Conservation (phyloP, 2,113 vertebrate genomes). For the Gavia stellata region DNA sequence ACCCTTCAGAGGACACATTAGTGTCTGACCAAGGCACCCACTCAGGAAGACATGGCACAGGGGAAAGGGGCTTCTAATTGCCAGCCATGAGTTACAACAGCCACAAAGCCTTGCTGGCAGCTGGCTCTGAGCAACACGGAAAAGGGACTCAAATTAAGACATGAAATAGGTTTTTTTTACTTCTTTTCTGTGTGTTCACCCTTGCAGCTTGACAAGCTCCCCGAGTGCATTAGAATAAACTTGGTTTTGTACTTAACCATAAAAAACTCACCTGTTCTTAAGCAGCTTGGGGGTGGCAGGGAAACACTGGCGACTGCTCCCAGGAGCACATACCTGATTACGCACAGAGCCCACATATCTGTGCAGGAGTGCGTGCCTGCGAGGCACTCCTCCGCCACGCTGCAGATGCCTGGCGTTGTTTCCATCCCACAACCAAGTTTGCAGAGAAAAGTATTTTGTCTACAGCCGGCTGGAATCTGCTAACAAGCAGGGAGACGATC, state of each 20-base stretch:
- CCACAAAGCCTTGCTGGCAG: background rate
- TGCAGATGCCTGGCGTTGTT: slow-evolving; percentile 34
- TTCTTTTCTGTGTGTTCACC: background rate
- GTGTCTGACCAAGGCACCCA: background rate
- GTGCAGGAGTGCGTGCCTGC: background rate
- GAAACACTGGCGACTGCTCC: background rate
- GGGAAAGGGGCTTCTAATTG: background rate
- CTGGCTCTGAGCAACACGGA: background rate
- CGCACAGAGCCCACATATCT: background rate
- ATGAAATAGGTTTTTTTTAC: background rate
- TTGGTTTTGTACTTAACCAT: background rate
- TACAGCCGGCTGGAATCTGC: slow-evolving; percentile 25
- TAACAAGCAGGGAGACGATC: slow-evolving; percentile 28
- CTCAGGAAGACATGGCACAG: background rate
- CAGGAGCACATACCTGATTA: background rate
- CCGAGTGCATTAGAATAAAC: background rate
- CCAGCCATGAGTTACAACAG: fast-evolving
- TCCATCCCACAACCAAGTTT: slow-evolving; percentile 26
- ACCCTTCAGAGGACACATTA: background rate
- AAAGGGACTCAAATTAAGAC: background rate
- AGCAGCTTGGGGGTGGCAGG: background rate
- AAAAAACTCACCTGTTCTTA: background rate
- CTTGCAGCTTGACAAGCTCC: background rate
- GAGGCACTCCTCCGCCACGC: background rate
- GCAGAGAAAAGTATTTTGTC: slow-evolving; percentile 49